A percentile compares a stretch with the other conserved stretches of the same genome.
phyloP scores from a whole-genome alignment of 2,113 vertebrate genomes.

The Burhinus oedicnemus region DNA sequence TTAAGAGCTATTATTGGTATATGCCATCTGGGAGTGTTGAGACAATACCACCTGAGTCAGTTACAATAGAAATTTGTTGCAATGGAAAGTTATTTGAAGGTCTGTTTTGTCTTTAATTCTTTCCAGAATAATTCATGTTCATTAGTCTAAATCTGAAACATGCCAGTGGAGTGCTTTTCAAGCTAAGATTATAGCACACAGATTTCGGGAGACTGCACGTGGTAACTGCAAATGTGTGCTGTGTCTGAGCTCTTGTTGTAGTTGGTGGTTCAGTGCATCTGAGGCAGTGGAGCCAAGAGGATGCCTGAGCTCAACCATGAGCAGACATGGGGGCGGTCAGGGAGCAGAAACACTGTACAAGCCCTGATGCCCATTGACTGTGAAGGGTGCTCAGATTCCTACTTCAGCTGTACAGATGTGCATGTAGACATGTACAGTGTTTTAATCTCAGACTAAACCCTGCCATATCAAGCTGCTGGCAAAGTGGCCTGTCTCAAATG shows the following conservation, averaged over 20 bases:
- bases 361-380: not conserved
- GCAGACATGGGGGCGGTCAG: fast-evolving
- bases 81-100: not conserved
- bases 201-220: not conserved
- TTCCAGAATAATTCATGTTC: not conserved
- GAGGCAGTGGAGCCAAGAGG: not conserved
- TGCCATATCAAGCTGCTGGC: not conserved
- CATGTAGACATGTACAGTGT: not conserved
- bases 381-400: not conserved
- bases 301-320: not conserved
- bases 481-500: not conserved
- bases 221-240: not conserved
- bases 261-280: not conserved
- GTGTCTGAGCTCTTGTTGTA: not conserved
- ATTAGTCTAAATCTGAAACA: not conserved
- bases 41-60: not conserved
- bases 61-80: not conserved
- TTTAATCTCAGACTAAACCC: not conserved
- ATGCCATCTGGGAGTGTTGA: not conserved
- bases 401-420: not conserved
- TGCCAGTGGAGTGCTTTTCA: not conserved
- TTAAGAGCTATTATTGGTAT: slow-evolving; percentile 34
- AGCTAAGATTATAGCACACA: not conserved
- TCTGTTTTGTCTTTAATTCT: not conserved
- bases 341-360: not conserved